Evolutionary conservation across 2,113 vertebrate genomes (phyloP), one percentile per base, ranked within the genome.

Genomic region (Calyptommatus sinebrachiatus): DNA sequence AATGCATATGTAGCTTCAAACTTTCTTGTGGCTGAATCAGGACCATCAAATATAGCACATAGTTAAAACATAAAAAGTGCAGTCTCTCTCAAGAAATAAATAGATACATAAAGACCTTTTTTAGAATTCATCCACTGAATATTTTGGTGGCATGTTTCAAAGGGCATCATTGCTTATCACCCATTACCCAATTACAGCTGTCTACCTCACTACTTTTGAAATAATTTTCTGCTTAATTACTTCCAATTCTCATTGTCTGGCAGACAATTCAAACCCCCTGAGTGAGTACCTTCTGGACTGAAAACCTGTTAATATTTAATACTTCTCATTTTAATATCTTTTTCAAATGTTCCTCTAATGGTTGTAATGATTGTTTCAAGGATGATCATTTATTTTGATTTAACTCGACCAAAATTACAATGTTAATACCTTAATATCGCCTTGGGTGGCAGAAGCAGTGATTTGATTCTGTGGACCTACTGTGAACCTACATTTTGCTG

Each of bases 211-310:
- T 83, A 85, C 18, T 7, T 87, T 86, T 89, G 61, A 87, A 77
- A 72, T 84, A 85, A 78, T 80, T 87, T 91, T 83, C 22, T 88
- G n/a, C 71, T 90, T 88, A 86, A 90, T 91, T 82, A 85, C 1
- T 31, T 85, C 3, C 24, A 28, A 80, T 81, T 57, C 50, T 89
- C 26, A 48, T 86, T 86, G 29, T 88, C 31, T 78, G 71, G 2
- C 16, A 88, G 57, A 80, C 50, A 84, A 82, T 89, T 90, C 48
- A 88, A 91, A 89, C 35, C 5, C 48, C 21, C 81, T 90, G 46
- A 86, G 4, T 76, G 9, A 80, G 41, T 79, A 14, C 2, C 80
- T 89, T 89, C 41, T 85, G 77, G 78, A 88, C 46, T 83, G 62
- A 89, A 90, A 88, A 72, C 2, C 48, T 79, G 24, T 81, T 87